Conservation (phyloP, 2,888 invertebrate genomes). For the Chouioia cunea region DNA sequence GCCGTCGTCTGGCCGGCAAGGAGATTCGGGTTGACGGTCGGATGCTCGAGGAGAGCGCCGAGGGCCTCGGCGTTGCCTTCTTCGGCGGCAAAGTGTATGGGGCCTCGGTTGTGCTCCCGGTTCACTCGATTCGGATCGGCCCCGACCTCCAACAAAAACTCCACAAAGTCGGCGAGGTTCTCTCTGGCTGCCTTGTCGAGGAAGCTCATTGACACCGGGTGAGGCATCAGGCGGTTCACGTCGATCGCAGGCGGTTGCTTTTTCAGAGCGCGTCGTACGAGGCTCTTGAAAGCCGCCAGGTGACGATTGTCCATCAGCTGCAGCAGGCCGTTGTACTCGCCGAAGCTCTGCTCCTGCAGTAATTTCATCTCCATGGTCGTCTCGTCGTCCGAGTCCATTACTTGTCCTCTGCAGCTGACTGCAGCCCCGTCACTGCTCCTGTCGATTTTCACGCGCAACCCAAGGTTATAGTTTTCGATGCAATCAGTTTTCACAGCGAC, state of each 20-base stretch:
- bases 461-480: background rate
- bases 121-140: constrained; percentile 75
- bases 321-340: constrained; percentile 35
- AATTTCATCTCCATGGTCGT: constrained; percentile 47
- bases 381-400: constrained; percentile 52
- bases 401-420: background rate
- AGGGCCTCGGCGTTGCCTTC: constrained; percentile 63
- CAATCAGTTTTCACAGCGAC: background rate
- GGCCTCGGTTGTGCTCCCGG: constrained; percentile 72
- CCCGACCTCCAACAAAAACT: constrained; percentile 73
- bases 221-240: constrained; percentile 72
- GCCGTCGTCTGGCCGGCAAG: constrained; percentile 60
- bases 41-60: constrained; percentile 55
- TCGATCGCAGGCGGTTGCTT: constrained; percentile 61
- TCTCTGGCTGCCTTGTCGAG: constrained; percentile 73
- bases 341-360: constrained; percentile 41
- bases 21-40: constrained; percentile 61
- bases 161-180: constrained; percentile 72
- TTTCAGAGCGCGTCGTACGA: constrained; percentile 47
- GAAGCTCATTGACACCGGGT: constrained; percentile 74
- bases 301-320: constrained; percentile 48
- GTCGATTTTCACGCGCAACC: background rate
- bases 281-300: constrained; percentile 52
- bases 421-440: background rate
- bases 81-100: constrained; percentile 77